A percentile compares a stretch with the other conserved stretches of the same genome.
These are phyloP conservation scores for Eilema depressum DNA, from an alignment of 2,888 invertebrate species.

Conservation along the genomic window DNA sequence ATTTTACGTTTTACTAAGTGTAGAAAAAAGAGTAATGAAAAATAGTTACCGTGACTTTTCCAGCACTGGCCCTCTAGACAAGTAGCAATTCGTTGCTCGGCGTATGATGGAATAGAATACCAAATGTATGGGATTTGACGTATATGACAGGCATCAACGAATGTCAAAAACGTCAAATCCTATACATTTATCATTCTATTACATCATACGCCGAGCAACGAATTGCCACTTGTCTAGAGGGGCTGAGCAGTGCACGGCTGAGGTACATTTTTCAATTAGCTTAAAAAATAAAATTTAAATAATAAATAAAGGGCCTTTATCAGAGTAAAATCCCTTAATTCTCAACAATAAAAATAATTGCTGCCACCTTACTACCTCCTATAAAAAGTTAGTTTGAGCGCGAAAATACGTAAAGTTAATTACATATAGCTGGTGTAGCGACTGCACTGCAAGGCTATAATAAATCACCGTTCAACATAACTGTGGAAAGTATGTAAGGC, in stretches of 20 bases:
- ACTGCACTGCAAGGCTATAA: conserved; percentile 21
- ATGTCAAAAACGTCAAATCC: too few relatives aligned
- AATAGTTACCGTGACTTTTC: too few relatives aligned
- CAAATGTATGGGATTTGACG: too few relatives aligned
- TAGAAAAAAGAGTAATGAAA: too few relatives aligned
- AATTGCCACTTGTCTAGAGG: too few relatives aligned
- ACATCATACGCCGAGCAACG: too few relatives aligned
- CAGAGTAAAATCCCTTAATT: not conserved
- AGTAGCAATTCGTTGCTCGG: too few relatives aligned
- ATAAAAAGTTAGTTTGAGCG: not conserved
- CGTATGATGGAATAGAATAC: too few relatives aligned
- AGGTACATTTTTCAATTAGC: not conserved
- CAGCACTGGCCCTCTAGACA: too few relatives aligned
- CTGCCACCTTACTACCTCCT: not conserved
- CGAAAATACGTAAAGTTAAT: conserved; percentile 9
- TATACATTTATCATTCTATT: too few relatives aligned
- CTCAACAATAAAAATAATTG: not conserved
- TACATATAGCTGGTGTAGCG: conserved; percentile 1
- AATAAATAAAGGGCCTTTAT: not conserved
- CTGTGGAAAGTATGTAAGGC: conserved; percentile 49
- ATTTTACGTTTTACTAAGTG: too few relatives aligned
- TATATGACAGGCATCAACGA: too few relatives aligned
- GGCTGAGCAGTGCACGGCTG: not conserved
- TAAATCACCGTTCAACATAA: conserved; percentile 50
- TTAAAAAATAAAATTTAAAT: not conserved